Conservation (phyloP, 1,140 invertebrate genomes). For the Drosophila prosaltans region DNA sequence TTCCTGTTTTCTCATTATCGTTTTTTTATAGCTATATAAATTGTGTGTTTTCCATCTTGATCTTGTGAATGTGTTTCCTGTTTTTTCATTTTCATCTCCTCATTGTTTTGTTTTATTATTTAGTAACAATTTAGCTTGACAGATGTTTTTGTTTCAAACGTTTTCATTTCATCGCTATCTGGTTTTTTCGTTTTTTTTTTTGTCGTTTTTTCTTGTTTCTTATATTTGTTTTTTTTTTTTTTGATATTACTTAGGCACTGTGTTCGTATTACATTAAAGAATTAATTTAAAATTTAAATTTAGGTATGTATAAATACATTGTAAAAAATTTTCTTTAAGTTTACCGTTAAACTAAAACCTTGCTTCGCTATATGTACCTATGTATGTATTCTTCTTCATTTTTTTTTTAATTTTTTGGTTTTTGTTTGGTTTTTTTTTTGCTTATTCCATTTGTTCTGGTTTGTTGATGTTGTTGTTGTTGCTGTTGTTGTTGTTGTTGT, state of each 20-base stretch:
- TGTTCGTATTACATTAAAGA: conserved; percentile 83
- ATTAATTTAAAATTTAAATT: conserved; percentile 82
- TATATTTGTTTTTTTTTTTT: conserved; percentile 46
- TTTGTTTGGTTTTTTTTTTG: conserved; percentile 35
- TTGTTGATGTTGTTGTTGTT: conserved; percentile 19
- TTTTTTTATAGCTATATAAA: conserved; percentile 40
- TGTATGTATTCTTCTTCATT: conserved; percentile 39
- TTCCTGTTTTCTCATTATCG: conserved; percentile 36
- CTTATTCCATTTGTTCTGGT: conserved; percentile 26
- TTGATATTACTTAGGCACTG: conserved; percentile 83
- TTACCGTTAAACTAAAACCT: conserved; percentile 80
- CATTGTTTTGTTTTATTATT: conserved; percentile 42
- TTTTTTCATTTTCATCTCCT: conserved; percentile 23
- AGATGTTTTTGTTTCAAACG: conserved; percentile 49
- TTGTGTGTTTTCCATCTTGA: conserved; percentile 43
- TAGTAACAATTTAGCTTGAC: conserved; percentile 81
- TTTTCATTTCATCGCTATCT: conserved; percentile 46
- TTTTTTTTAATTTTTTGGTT: conserved; percentile 28
- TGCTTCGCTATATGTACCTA: conserved; percentile 73
- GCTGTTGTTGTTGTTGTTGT: conserved; percentile 15
- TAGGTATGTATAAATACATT: conserved; percentile 82
- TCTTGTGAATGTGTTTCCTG: conserved; percentile 16
- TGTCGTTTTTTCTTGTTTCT: conserved; percentile 39
- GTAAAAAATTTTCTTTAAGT: conserved; percentile 81
- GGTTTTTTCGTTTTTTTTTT: conserved; percentile 42